Base-by-base conservation (phyloP, 1,140 invertebrate species). In the Bilobella aurantiaca region DNA sequence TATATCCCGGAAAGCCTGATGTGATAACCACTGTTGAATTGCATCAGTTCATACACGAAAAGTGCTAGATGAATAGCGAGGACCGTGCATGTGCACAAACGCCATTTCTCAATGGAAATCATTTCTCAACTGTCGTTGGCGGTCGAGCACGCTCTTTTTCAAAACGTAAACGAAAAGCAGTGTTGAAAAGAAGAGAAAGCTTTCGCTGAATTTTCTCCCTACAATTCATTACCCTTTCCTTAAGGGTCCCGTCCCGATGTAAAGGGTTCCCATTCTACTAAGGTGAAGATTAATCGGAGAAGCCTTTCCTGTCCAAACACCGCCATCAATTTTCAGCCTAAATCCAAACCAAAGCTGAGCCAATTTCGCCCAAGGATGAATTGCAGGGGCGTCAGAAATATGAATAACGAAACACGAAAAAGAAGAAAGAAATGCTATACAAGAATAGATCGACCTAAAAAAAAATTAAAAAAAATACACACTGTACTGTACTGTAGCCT, bases 261-360 rank as follows among this genome's bases (percentile, higher is more conserved):
- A 42, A 42, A 18, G 34, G 8, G 14, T 53, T 53, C 49, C 23
- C 49, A 8, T 12, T 16, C 12, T 3, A 53, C 14, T 18, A 53
- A 53, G 49, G 49, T 53, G 12, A 53, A 53, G 49, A 53, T 53
- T 53, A 53, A 53, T 53, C 49, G 49, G 49, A 5, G 49, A 23
- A 53, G 25, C 37, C 49, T 12, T 5, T 23, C 23, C 49, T 53
- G 49, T 53, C 49, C 49, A 53, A 12, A 53, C 8, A 53, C 8
- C 37, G 14, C 49, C 49, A 53, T 53, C 49, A 53, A 53, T 53
- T 18, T 18, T 18, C 34, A 42, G 18, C 8, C 8, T 8, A 42
- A 18, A 42, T 12, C 8, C 8, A n/a, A n/a, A n/a, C n/a, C n/a
- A n/a, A n/a, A n/a, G n/a, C n/a, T n/a, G n/a, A n/a, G n/a, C n/a